phyloP scores from a whole-genome alignment of 2,888 invertebrate genomes.

The Galeruca laticollis region DNA sequence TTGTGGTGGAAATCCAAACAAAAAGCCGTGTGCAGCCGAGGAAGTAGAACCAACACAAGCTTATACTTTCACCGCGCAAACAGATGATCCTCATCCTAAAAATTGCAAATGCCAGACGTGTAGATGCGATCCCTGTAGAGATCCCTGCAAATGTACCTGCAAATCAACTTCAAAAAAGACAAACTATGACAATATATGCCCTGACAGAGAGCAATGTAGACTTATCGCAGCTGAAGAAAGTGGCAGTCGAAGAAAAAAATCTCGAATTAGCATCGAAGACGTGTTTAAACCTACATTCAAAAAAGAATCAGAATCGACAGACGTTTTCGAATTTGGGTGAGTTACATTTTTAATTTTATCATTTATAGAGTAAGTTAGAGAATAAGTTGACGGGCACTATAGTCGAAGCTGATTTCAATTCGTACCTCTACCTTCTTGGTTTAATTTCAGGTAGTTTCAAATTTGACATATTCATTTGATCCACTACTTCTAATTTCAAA shows the following conservation, averaged over 20 bases:
- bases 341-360: not conserved
- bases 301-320: not conserved
- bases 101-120: conserved; percentile 42
- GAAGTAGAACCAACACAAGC: not conserved
- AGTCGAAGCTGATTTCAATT: no score
- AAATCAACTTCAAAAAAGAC: not conserved
- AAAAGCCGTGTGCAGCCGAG: not conserved
- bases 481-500: no score
- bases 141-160: conserved; percentile 29
- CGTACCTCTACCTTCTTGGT: no score
- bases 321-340: not conserved
- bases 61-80: not conserved
- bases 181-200: not conserved
- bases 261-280: conserved; percentile 11
- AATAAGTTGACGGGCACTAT: no score
- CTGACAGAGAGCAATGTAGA: not conserved
- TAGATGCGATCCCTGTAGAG: conserved; percentile 31
- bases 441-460: no score
- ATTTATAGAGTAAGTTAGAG: no score
- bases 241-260: not conserved
- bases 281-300: conserved; percentile 4
- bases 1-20: conserved; percentile 9
- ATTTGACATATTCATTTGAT: no score
- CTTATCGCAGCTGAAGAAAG: not conserved
- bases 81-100: conserved; percentile 35